phyloP scores from a whole-genome alignment of 2,113 vertebrate species.

The Spilogale gracilis region DNA sequence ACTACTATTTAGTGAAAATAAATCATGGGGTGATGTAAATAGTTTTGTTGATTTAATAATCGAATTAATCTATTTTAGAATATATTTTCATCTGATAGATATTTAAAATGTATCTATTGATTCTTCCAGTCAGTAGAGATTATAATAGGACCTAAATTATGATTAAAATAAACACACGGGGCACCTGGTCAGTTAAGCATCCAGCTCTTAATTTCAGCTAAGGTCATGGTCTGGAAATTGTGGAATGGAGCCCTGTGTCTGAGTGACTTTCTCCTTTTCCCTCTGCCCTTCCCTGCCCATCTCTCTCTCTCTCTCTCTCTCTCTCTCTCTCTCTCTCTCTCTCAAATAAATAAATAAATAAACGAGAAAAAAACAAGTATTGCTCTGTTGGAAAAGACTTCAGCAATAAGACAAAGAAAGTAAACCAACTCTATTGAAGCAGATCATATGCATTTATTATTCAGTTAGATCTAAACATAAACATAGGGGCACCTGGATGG shows the following conservation, averaged over 20 bases:
- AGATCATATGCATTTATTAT: not conserved
- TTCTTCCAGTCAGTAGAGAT: rapidly evolving
- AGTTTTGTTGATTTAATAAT: not conserved
- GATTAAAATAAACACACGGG: not conserved
- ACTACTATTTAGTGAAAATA: not conserved
- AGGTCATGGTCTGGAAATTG: not conserved
- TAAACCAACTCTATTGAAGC: not conserved
- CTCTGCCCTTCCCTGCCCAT: not conserved
- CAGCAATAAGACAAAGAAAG: not conserved
- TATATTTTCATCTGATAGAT: not conserved
- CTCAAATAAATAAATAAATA: not conserved
- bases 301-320: not conserved
- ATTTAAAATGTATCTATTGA: not conserved
- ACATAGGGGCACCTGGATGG: not conserved
- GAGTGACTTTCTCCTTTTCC: not conserved
- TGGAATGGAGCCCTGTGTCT: not conserved
- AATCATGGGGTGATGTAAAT: not conserved
- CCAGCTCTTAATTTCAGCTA: not conserved
- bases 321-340: not conserved
- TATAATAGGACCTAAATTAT: not conserved
- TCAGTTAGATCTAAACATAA: not conserved
- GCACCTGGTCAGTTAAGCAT: not conserved
- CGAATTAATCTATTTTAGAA: not conserved
- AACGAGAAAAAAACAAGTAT: not conserved
- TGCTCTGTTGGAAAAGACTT: not conserved